These are phyloP conservation scores for Idris sp. DNA, from an alignment of 1,140 invertebrate genomes.

Conservation along the genomic window DNA sequence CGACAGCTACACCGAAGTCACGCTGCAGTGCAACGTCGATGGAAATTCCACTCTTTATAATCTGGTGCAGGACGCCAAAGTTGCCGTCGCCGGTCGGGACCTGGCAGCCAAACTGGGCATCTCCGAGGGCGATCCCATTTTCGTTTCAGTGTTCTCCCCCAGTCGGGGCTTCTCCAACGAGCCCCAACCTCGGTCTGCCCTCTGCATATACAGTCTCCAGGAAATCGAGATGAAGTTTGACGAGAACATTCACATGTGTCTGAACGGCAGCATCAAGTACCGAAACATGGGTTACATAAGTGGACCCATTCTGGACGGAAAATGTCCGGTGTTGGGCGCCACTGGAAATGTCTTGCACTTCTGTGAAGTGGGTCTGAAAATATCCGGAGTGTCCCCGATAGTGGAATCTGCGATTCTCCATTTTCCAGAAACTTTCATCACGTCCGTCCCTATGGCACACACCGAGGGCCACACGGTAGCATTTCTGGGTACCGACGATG, in stretches of 20 bases:
- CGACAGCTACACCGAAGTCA: slow-evolving; percentile 96
- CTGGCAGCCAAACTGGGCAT: slow-evolving; percentile 89
- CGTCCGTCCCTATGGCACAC: slow-evolving; percentile 88
- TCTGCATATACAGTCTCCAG: slow-evolving; percentile 91
- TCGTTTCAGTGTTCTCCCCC: slow-evolving; percentile 91
- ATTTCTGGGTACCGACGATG: slow-evolving; percentile 91
- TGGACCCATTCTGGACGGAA: slow-evolving; percentile 91
- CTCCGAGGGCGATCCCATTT: slow-evolving; percentile 85
- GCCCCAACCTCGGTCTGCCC: slow-evolving; percentile 86
- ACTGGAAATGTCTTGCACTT: slow-evolving; percentile 94
- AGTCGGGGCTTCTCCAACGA: slow-evolving; percentile 90
- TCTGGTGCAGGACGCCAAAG: slow-evolving; percentile 93
- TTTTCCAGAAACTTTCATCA: slow-evolving; percentile 89
- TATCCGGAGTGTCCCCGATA: slow-evolving; percentile 92
- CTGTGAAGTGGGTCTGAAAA: slow-evolving; percentile 94
- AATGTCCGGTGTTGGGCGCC: slow-evolving; percentile 90
- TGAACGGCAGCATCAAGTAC: slow-evolving; percentile 94
- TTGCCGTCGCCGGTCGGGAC: slow-evolving; percentile 88
- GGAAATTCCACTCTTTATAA: slow-evolving; percentile 84
- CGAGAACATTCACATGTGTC: slow-evolving; percentile 98
- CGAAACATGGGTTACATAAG: slow-evolving; percentile 96
- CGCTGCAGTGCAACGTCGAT: slow-evolving; percentile 88
- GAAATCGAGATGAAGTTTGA: slow-evolving; percentile 96
- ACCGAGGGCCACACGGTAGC: slow-evolving; percentile 94
- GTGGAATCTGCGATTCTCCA: slow-evolving; percentile 84